phyloP scores from a whole-genome alignment of 2,888 invertebrate genomes.

The Mechanitis mazaeus region DNA sequence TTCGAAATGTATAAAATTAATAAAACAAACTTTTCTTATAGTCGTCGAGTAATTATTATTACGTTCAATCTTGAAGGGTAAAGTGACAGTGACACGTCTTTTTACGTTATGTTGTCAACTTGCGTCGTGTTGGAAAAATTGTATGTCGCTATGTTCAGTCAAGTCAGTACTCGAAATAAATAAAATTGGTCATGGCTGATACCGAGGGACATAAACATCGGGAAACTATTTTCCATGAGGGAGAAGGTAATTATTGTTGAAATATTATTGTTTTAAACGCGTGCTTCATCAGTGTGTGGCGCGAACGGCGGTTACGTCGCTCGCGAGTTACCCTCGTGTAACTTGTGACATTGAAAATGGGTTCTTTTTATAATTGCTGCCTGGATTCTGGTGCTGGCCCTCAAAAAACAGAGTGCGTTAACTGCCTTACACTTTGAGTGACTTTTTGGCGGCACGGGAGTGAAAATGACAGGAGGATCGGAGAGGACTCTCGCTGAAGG shows the following conservation, averaged over 20 bases:
- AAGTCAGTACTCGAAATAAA: conserved; percentile 71
- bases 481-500: conserved; percentile 64
- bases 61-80: conserved; percentile 4
- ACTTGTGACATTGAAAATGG: conserved; percentile 73
- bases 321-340: conserved; percentile 65
- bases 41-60: too few species aligned
- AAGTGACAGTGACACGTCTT: conserved; percentile 61
- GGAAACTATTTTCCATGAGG: conserved; percentile 69
- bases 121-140: conserved; percentile 73
- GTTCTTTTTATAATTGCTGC: conserved; percentile 76
- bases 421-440: conserved; percentile 49
- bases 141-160: conserved; percentile 71
- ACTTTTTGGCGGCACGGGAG: conserved; percentile 39
- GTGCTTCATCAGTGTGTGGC: conserved; percentile 55
- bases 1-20: too few species aligned
- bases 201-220: conserved; percentile 71
- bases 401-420: conserved; percentile 54
- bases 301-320: conserved; percentile 53
- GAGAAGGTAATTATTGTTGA: conserved; percentile 73
- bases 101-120: conserved; percentile 54
- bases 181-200: conserved; percentile 74
- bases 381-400: conserved; percentile 68
- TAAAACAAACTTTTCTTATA: too few species aligned
- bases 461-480: conserved; percentile 65
- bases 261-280: conserved; percentile 64